Base-by-base conservation (phyloP, 2,113 vertebrate genomes). In the Oxyruncus cristatus region DNA sequence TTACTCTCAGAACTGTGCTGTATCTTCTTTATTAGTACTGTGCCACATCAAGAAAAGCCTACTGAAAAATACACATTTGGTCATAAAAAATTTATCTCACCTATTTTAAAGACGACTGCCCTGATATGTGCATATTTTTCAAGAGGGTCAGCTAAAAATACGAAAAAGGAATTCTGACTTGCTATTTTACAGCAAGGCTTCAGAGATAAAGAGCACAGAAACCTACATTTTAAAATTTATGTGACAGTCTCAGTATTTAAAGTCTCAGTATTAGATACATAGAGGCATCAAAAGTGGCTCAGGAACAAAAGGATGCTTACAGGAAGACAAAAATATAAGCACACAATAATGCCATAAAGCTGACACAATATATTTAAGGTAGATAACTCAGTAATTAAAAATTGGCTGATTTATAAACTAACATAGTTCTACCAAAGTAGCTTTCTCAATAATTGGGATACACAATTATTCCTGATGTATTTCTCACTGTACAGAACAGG, bases 401-500 rank as follows among this genome's bases (percentile, higher is more conserved):
- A 79, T 4, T 37, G 13, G 4, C 46, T 12, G 2, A 73, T 50
- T 61, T 81, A 82, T 95, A 93, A 85, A 21, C 10, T 21, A 18
- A 53, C 26, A 37, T 42, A 46, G 9, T 76, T 90, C n/a, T 70
- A 35, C 39, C 22, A 41, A 47, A 61, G 67, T 3, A 85, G 46
- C 27, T 78, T 87, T n/a, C 80, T 96, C 79, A 89, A 86, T 77
- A 44, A 59, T 56, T 55, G 7, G 3, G 18, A 71, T 56, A 37
- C 39, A 70, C 70, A 78, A 85, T 95, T 85, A 82, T 59, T 77
- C 47, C 59, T 82, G 47, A 67, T 27, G 47, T 75, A 77, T 87
- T 94, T 89, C 76, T 92, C 82, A 94, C 75, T 58, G 63, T 58
- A 88, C 21, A 93, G 91, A 95, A 41, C 50, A 93, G 59, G 84